Evolutionary conservation across 2,113 vertebrate genomes (phyloP).

Genomic region (Cebidichthys violaceus): DNA sequence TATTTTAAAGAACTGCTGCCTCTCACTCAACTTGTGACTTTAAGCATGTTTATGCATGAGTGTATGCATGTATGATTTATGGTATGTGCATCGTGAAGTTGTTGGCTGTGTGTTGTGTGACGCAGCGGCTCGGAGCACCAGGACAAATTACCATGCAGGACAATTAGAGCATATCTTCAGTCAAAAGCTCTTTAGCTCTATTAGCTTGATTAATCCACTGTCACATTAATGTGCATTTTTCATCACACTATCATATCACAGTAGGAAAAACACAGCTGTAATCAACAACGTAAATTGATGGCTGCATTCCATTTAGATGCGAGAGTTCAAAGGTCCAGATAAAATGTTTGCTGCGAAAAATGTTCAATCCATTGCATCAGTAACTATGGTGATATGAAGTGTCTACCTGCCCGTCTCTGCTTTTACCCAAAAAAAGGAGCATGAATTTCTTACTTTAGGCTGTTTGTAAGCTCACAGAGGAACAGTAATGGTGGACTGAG

Average conservation of each 20-base stretch:
- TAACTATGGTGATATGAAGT: too few species aligned
- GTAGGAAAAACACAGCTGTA: neutral
- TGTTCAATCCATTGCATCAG: neutral
- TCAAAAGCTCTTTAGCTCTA: neutral
- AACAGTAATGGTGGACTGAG: neutral
- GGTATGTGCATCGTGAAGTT: neutral
- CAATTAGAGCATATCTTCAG: too few species aligned
- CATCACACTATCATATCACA: neutral
- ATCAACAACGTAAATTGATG: neutral
- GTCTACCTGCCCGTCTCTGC: neutral
- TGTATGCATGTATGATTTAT: neutral
- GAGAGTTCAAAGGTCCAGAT: neutral
- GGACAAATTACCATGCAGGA: too few species aligned
- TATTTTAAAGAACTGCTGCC: neutral
- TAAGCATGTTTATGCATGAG: too few species aligned
- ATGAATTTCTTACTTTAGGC: neutral
- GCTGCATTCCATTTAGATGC: slow-evolving; percentile 1
- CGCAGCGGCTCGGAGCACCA: too few species aligned
- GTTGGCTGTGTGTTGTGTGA: too few species aligned
- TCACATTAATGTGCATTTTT: neutral
- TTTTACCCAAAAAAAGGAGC: neutral
- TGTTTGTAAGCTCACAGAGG: neutral
- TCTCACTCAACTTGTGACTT: neutral
- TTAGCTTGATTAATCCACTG: neutral
- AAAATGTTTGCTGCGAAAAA: neutral